Evolutionary conservation across 2,113 vertebrate genomes (phyloP).

Genomic region (Cottus gobio): DNA sequence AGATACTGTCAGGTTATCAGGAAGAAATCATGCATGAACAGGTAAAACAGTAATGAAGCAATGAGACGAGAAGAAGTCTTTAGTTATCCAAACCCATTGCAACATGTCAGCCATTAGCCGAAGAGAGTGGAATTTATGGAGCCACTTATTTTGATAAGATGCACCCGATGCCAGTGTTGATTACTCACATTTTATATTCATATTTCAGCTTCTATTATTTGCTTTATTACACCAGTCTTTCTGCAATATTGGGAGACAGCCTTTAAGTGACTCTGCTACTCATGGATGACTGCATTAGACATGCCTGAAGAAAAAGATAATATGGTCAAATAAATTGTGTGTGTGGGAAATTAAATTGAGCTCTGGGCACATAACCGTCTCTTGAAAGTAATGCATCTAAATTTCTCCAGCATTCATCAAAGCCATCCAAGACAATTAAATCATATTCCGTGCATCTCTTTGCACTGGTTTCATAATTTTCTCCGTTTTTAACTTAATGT

Average conservation of each 20-base stretch:
- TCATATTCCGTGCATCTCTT: conserved; percentile 15
- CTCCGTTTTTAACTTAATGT: conserved; percentile 21
- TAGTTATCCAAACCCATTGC: background rate
- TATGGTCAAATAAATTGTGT: conserved; percentile 19
- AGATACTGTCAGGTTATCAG: conserved; percentile 23
- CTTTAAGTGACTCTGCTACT: conserved; percentile 30
- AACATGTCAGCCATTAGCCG: conserved; percentile 19
- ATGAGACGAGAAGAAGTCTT: background rate
- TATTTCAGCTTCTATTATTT: background rate
- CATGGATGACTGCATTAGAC: conserved; percentile 47
- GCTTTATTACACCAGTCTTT: background rate
- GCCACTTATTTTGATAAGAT: conserved; percentile 17
- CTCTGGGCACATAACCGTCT: conserved; percentile 49
- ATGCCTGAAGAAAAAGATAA: conserved; percentile 47
- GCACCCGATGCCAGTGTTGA: background rate
- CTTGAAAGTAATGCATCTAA: conserved; percentile 26
- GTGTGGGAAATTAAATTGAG: conserved; percentile 54
- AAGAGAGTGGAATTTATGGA: background rate
- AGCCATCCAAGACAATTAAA: conserved; percentile 42
- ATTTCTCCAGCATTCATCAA: conserved; percentile 54
- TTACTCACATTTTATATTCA: background rate
- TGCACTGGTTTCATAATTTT: conserved; percentile 17
- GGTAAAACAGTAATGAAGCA: conserved; percentile 13
- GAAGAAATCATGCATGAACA: conserved; percentile 7
- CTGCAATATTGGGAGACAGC: background rate